Percentiles rank a stretch among this genome's conserved stretches.
These are phyloP conservation scores for Chanos chanos DNA, from an alignment of 2,797 vertebrate genomes.

Conservation along the genomic window DNA sequence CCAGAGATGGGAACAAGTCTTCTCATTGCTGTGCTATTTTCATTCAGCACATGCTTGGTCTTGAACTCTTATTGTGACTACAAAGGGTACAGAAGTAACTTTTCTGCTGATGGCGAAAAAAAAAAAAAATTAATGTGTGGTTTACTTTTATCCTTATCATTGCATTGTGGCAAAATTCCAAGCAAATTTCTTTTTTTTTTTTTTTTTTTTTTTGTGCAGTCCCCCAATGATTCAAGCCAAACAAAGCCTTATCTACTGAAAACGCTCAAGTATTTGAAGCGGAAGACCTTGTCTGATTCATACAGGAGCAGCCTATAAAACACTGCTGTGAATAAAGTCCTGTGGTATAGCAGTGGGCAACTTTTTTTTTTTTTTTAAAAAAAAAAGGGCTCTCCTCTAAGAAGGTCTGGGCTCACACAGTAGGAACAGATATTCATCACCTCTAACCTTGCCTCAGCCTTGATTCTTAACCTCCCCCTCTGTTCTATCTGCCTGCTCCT, in stretches of 20 bases:
- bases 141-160: constrained; percentile 8
- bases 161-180: neutral
- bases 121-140: no score
- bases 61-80: constrained; percentile 12
- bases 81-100: constrained; percentile 19
- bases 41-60: constrained; percentile 24
- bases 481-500: neutral
- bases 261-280: no score
- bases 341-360: no score
- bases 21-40: constrained; percentile 17
- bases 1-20: neutral
- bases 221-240: no score
- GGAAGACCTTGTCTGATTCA: no score
- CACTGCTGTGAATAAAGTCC: no score
- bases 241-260: no score
- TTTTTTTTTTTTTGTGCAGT: no score
- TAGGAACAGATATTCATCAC: neutral
- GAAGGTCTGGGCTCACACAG: neutral
- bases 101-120: constrained; percentile 3
- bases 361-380: no score
- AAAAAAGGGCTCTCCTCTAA: neutral
- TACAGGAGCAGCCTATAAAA: neutral
- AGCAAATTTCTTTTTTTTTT: no score
- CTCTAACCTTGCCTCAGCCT: neutral
- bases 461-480: neutral